Percentiles rank a stretch among this genome's conserved stretches.
Conservation (phyloP, 2,113 vertebrate genomes). For the Pristiophorus japonicus region DNA sequence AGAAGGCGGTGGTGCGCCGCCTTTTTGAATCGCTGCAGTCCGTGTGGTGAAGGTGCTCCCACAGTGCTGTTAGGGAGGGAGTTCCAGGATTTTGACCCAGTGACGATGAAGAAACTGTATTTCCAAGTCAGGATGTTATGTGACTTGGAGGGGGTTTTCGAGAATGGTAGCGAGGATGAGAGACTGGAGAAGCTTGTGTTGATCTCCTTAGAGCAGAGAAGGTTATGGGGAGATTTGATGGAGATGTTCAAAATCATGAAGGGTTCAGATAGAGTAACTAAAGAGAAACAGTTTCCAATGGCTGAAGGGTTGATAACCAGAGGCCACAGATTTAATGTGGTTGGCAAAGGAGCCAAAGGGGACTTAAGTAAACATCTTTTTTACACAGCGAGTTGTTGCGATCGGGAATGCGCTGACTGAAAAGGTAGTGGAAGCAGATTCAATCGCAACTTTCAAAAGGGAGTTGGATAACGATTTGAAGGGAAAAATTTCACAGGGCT, state of each 20-base stretch:
- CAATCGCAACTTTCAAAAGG: background rate
- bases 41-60: no score
- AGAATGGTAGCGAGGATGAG: no score
- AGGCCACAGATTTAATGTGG: background rate
- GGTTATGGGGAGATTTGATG: background rate
- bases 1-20: no score
- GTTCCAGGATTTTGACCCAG: no score
- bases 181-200: no score
- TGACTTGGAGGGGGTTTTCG: no score
- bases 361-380: background rate
- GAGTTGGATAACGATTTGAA: background rate
- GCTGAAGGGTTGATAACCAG: background rate
- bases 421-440: background rate
- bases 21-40: no score
- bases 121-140: no score
- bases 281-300: background rate
- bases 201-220: background rate
- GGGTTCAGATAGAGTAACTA: background rate
- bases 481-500: background rate
- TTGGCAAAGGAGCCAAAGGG: background rate
- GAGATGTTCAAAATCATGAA: background rate
- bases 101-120: no score
- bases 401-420: background rate
- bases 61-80: no score
- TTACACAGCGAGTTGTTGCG: background rate